A percentile compares a stretch with the other conserved stretches of the same genome.
These are phyloP conservation scores for Sparus aurata DNA, from an alignment of 2,797 vertebrate genomes.

Conservation along the genomic window DNA sequence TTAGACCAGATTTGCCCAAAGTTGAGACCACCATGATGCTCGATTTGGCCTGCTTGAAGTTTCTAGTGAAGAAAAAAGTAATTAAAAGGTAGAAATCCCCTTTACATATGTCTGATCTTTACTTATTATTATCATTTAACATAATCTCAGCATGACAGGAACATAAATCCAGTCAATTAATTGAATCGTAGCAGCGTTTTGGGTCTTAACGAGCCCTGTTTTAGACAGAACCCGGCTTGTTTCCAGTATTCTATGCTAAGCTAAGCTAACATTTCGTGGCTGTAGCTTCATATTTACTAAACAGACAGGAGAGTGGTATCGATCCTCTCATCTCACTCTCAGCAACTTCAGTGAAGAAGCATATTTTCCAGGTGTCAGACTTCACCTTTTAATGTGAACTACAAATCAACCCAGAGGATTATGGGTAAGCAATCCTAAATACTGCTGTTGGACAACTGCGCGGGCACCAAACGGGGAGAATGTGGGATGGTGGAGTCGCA, in stretches of 20 bases:
- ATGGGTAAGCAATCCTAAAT: constrained; percentile 19
- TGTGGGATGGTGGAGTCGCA: constrained; percentile 43
- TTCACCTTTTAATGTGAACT: background rate
- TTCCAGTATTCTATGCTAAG: background rate
- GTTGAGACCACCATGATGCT: too few relatives aligned
- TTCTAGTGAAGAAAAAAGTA: too few relatives aligned
- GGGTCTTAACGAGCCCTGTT: too few relatives aligned
- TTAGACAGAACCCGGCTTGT: background rate
- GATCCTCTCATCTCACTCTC: background rate
- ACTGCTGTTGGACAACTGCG: background rate
- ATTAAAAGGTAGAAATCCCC: too few relatives aligned
- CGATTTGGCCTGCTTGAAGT: too few relatives aligned
- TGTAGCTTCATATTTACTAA: background rate
- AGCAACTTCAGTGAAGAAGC: background rate
- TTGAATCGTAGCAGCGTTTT: too few relatives aligned
- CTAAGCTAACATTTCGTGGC: background rate
- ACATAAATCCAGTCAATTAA: too few relatives aligned
- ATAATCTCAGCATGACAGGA: too few relatives aligned
- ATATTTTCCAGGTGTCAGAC: background rate
- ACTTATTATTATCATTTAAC: too few relatives aligned
- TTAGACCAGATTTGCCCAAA: background rate
- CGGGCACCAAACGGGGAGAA: background rate
- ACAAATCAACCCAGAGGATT: constrained; percentile 12
- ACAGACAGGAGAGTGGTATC: background rate
- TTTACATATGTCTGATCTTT: too few relatives aligned